These are phyloP conservation scores for Heliconius hermathena DNA, from an alignment of 1,140 invertebrate species.

Conservation along the genomic window DNA sequence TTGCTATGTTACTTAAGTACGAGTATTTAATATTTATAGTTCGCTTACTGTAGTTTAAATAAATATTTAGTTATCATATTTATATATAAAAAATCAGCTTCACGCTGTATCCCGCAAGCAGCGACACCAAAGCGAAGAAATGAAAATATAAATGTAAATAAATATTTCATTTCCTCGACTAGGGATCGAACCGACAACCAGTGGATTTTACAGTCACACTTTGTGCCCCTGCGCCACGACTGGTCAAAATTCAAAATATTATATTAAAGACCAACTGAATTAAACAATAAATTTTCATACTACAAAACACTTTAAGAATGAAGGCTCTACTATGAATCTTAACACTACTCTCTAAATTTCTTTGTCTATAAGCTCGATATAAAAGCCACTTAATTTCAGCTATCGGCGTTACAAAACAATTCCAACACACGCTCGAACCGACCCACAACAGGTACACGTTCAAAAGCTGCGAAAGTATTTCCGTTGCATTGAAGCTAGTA, in stretches of 20 bases:
- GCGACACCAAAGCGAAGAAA: too few relatives aligned
- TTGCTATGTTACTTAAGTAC: background rate
- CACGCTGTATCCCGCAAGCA: too few relatives aligned
- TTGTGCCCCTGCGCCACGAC: too few relatives aligned
- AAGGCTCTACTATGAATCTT: background rate
- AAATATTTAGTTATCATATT: too few relatives aligned
- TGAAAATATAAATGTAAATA: too few relatives aligned
- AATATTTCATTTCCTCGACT: too few relatives aligned
- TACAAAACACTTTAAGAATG: too few relatives aligned
- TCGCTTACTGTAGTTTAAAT: too few relatives aligned
- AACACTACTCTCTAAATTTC: background rate
- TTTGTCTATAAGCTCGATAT: background rate
- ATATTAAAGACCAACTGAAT: background rate
- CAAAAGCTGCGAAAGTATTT: slow-evolving; percentile 46
- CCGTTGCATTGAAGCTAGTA: slow-evolving; percentile 34
- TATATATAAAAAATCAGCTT: too few relatives aligned
- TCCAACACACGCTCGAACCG: background rate
- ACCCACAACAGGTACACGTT: slow-evolving; percentile 32
- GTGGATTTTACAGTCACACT: too few relatives aligned
- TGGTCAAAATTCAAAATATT: background rate
- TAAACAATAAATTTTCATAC: background rate
- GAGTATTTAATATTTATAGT: too few relatives aligned
- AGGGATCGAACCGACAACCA: too few relatives aligned
- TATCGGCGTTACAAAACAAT: slow-evolving; percentile 8
- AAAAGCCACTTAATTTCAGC: background rate